Conservation (phyloP, 2,797 vertebrate species). For the Coregonus ussuriensis region DNA sequence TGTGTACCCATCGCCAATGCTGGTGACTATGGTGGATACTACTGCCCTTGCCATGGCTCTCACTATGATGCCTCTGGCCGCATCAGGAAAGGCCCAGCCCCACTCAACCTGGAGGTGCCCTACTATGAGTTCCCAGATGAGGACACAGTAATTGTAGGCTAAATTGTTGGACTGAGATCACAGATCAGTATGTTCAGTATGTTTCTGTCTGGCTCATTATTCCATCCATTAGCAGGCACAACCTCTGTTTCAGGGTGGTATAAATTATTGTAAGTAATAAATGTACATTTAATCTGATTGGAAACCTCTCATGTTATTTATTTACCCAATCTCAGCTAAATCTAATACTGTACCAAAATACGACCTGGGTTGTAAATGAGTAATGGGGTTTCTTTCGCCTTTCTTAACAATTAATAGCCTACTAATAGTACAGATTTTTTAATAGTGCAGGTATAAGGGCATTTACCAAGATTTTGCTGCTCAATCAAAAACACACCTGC, state of each 20-base stretch:
- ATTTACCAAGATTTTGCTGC: not conserved
- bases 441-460: not conserved
- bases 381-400: not conserved
- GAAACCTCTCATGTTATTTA: slow-evolving; percentile 12
- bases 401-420: not conserved
- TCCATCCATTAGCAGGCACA: slow-evolving; percentile 19
- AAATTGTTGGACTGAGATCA: slow-evolving; percentile 34
- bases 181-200: slow-evolving; percentile 12
- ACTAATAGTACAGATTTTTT: not conserved
- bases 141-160: slow-evolving; percentile 83
- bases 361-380: not conserved
- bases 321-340: slow-evolving; percentile 11
- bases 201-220: slow-evolving; percentile 21
- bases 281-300: slow-evolving; percentile 63
- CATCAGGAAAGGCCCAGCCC: slow-evolving; percentile 90
- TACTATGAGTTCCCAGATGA: slow-evolving; percentile 82
- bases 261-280: slow-evolving; percentile 61
- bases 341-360: not conserved
- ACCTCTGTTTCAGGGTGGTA: slow-evolving; percentile 34
- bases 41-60: slow-evolving; percentile 94
- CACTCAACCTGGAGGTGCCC: slow-evolving; percentile 89
- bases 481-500: not conserved
- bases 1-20: slow-evolving; percentile 92
- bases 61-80: slow-evolving; percentile 93
- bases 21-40: slow-evolving; percentile 89